Conservation (phyloP, 64 coral and sea anemone species). For the Porites lutea region DNA sequence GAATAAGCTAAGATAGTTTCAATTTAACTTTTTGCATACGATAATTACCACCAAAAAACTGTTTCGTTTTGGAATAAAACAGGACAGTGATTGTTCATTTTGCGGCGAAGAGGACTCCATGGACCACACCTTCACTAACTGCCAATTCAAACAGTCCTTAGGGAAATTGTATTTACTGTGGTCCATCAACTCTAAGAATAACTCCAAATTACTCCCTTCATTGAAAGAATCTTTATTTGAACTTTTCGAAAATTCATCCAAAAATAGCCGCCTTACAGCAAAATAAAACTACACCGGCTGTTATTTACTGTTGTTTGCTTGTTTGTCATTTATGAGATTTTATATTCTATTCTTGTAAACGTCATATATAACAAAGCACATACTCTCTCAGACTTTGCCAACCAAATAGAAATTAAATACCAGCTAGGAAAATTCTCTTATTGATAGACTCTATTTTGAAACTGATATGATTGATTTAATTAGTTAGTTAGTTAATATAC, state of each 20-base stretch:
- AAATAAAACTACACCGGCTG: constrained; percentile 11
- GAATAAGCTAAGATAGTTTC: constrained; percentile 4
- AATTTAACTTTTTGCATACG: background rate
- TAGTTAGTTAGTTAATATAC: too few relatives aligned
- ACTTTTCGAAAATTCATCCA: background rate
- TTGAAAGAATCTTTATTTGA: background rate
- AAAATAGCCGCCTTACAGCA: background rate
- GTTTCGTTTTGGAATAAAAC: background rate
- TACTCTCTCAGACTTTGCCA: too few relatives aligned
- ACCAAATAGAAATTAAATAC: background rate
- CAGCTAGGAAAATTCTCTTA: background rate
- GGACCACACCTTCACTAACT: background rate
- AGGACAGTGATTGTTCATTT: background rate
- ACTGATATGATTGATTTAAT: too few relatives aligned
- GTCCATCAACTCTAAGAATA: background rate
- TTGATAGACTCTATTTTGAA: too few relatives aligned
- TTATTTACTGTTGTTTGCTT: too few relatives aligned
- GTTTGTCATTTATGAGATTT: background rate
- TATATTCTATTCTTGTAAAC: too few relatives aligned
- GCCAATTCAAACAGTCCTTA: background rate
- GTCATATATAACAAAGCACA: too few relatives aligned
- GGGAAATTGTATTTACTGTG: background rate
- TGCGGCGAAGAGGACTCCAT: background rate
- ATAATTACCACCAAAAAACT: background rate
- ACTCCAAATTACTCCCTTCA: background rate